Base-by-base conservation (phyloP, 2,797 vertebrate species). In the Peromyscus aztecus region DNA sequence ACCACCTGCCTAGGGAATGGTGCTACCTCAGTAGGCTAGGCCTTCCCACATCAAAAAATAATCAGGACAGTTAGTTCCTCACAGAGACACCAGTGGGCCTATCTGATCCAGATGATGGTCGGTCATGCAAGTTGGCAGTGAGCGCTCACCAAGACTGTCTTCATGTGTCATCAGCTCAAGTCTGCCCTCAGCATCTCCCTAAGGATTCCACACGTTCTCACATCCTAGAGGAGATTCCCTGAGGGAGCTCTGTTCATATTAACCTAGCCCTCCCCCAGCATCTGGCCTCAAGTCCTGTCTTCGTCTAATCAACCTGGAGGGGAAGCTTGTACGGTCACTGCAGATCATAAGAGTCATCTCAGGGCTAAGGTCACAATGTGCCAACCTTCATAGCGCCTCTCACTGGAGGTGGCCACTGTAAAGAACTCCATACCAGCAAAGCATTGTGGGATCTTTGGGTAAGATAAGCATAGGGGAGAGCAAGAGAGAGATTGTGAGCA, bases 321-420 rank as follows among this genome's bases (percentile, higher is more conserved):
- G 40, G 21, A 75, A 5, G 0, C 7, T 0, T 0, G n/a, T 16
- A 6, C 2, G 8, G 52, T 78, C 9, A 6, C 85, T 43, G 23
- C 19, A 46, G 31, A 63, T 9, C 37, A 21, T 17, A 29, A 57
- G 83, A n/a, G 5, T 14, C n/a, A 11, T 65, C 29, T 61, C 24
- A 10, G 84, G 63, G 21, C 40, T 43, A 17, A 87, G 67, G 93
- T 59, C 0, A 5, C 14, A 19, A 5, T 0, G 1, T 37, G 46
- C 12, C 49, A 37, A 2, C 2, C 55, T 13, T 49, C 69, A 55
- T 23, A 4, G 6, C 40, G 10, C n/a, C 57, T 61, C 52, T 55
- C 55, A 11, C 10, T 14, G 24, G 6, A 2, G 21, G 40, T 11
- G 34, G 3, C 46, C 2, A 2, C 7, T 4, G 23, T 37, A 55